Percentiles rank a stretch among this genome's conserved stretches.
phyloP scores from a whole-genome alignment of 2,797 vertebrate genomes.

The Linurgus olivaceus region DNA sequence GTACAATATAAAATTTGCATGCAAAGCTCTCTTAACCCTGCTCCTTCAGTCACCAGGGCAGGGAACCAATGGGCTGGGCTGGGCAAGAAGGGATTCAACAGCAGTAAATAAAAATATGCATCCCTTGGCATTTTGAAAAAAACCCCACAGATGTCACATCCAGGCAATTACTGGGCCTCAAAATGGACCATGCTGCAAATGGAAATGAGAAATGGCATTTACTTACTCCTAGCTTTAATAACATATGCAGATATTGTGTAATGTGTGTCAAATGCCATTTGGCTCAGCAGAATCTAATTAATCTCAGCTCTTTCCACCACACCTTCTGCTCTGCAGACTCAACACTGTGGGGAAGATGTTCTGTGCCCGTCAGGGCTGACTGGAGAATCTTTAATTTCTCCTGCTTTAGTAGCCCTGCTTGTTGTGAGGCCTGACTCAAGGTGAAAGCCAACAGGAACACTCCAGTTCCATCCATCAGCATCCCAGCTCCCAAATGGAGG shows the following conservation, averaged over 20 bases:
- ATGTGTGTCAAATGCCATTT: conserved; percentile 46
- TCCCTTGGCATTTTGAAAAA: conserved; percentile 63
- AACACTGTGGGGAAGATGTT: not conserved
- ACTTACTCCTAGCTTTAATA: conserved; percentile 39
- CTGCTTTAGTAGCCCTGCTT: not conserved
- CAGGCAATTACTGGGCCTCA: not conserved
- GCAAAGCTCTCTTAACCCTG: not conserved
- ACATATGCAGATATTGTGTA: conserved; percentile 29
- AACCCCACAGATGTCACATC: not conserved
- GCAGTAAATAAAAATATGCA: conserved; percentile 40
- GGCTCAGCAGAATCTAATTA: conserved; percentile 47
- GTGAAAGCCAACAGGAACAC: not conserved
- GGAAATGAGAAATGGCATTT: conserved; percentile 63
- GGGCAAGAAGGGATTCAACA: not conserved
- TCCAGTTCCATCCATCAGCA: not conserved
- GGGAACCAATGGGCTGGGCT: not conserved
- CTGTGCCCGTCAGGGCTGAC: not conserved
- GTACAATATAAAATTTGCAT: not conserved
- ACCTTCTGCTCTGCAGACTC: not conserved
- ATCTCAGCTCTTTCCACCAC: not conserved
- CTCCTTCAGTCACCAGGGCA: not conserved
- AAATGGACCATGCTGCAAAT: conserved; percentile 26
- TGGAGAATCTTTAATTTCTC: not conserved
- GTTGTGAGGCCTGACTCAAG: not conserved
- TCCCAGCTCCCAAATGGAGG: not conserved